Base-by-base conservation (phyloP, 2,797 vertebrate species). In the Rhyacichthys aspro region DNA sequence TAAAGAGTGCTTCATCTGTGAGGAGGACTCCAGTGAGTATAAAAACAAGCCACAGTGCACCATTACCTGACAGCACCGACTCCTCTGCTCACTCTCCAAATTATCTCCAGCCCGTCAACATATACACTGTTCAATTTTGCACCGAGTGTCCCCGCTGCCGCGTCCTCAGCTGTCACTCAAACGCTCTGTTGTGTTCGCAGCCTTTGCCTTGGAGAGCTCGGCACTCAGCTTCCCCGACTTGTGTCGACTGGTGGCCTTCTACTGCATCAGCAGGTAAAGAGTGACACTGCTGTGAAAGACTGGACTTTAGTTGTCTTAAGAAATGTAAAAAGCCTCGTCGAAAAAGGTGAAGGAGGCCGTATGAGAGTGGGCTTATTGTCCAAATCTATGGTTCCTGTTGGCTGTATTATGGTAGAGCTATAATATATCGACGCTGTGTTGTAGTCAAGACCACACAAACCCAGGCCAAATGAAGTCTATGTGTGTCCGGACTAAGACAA, bases 201-300 rank as follows among this genome's bases (percentile, higher is more conserved):
- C 93, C 0, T 72, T 96, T 55, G 93, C 90, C 47, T 59, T 97
- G 83, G 95, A 96, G 76, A 91, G 88, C 76, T 97, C 95, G 0
- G 87, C 90, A 11, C 88, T 94, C 66, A 84, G 72, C 62, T 97
- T 96, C 76, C 93, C 92, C 1, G 94, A 96, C 79, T 86, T 96
- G 39, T 91, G 95, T 83, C 92, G 94, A 52, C 91, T 97, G 72
- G 92, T 97, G 77, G 94, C 95, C 28, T 90, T 93, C 78, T 96
- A 95, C 86, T 96, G 94, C 50, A 86, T 92, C 62, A 89, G 88
- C 86, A 93, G 92, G 95, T 97, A 63, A 78, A 37, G 16, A 15
- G 8, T 14, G 1, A 41, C 7, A 28, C 23, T 28, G 23, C 23
- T 28, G 23, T 5, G 23, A 28, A 28, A 28, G 23, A 28, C 23